Percentiles rank a stretch among this genome's conserved stretches.
Evolutionary conservation across 2,113 vertebrate genomes (phyloP).

Genomic region (Perca fluviatilis): DNA sequence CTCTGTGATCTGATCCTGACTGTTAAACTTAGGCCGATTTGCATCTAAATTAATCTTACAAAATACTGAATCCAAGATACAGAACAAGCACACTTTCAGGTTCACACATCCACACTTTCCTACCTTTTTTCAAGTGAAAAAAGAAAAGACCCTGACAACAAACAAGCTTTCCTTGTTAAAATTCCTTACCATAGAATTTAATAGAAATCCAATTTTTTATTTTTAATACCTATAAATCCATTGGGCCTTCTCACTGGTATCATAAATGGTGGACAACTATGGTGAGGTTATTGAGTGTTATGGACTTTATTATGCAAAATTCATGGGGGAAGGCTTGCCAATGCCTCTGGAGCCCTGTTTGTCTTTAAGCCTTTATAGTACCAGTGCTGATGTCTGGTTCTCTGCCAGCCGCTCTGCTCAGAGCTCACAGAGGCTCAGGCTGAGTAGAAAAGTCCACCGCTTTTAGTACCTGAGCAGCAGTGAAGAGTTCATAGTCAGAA

Average conservation of each 20-base stretch:
- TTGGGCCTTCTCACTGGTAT: conserved; percentile 42
- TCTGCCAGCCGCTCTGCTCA: conserved; percentile 57
- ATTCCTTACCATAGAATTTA: conserved; percentile 77
- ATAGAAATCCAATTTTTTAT: conserved; percentile 83
- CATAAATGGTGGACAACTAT: conserved; percentile 59
- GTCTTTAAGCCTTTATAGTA: conserved; percentile 63
- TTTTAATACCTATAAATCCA: conserved; percentile 78
- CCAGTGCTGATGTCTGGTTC: conserved; percentile 59
- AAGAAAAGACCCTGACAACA: conserved; percentile 58
- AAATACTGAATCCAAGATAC: conserved; percentile 4
- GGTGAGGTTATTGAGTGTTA: conserved; percentile 65
- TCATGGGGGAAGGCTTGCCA: conserved; percentile 56
- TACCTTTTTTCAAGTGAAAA: conserved; percentile 49
- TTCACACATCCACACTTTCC: conserved; percentile 22
- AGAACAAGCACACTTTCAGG: conserved; percentile 24
- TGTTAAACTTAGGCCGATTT: conserved; percentile 16
- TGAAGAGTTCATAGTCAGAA: conserved; percentile 50
- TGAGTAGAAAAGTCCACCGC: conserved; percentile 63
- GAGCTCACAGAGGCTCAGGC: conserved; percentile 57
- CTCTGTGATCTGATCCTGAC: conserved; percentile 17
- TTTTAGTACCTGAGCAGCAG: conserved; percentile 44
- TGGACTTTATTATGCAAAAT: conserved; percentile 69
- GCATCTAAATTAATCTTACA: conserved; percentile 30
- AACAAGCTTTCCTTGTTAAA: conserved; percentile 74
- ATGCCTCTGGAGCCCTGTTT: conserved; percentile 58